phyloP scores from a whole-genome alignment of 2,113 vertebrate species.

The Callipepla californica region DNA sequence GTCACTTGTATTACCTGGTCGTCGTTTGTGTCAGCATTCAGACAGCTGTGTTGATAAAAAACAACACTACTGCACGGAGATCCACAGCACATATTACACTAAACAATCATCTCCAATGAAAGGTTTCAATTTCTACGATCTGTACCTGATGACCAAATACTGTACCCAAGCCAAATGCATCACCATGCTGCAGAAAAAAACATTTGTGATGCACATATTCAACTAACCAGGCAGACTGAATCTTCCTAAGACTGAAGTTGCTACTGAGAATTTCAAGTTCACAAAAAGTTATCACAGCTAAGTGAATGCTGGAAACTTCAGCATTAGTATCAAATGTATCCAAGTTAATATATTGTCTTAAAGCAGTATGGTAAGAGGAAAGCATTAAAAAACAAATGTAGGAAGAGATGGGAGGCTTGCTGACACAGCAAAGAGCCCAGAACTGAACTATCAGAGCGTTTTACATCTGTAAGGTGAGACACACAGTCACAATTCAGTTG shows the following conservation, averaged over 20 bases:
- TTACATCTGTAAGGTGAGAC: neutral
- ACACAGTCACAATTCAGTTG: neutral
- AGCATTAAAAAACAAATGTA: neutral
- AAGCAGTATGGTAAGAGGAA: neutral
- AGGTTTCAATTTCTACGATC: neutral
- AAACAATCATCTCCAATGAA: neutral
- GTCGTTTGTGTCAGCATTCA: neutral
- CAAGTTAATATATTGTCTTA: neutral
- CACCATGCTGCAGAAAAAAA: neutral
- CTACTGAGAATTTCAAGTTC: neutral
- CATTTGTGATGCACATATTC: neutral
- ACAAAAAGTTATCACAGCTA: neutral
- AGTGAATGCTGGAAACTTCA: neutral
- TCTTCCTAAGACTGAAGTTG: neutral
- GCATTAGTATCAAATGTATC: neutral
- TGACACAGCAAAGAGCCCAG: accelerated
- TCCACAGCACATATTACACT: neutral
- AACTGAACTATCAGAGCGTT: neutral
- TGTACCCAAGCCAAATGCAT: neutral
- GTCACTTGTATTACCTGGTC: neutral
- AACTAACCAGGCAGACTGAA: neutral
- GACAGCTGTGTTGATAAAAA: neutral
- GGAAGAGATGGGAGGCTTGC: neutral
- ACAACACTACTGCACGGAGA: neutral
- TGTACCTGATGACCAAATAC: neutral